Evolutionary conservation across 2,797 vertebrate genomes (phyloP), one percentile per base, ranked within the genome.

Genomic region (Acrocephalus scirpaceus): DNA sequence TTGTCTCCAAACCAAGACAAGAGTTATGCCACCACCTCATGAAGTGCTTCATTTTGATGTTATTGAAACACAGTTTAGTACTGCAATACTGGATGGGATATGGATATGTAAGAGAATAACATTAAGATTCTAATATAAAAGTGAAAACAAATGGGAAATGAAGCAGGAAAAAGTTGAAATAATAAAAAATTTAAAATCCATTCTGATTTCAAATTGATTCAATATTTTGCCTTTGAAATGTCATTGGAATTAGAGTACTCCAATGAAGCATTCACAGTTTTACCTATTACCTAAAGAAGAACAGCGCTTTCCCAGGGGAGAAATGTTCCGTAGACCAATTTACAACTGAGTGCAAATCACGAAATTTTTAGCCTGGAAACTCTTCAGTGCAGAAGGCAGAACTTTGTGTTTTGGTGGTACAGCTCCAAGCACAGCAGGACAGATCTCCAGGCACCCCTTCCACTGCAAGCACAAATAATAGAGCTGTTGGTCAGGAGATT

Each of bases 181-280:
- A 96, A 88, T 94, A 96, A 93, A 95, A 97, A 95, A 90, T 47
- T 93, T 90, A 77, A 95, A 95, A 90, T 95, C 79, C 89, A 95
- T 94, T 96, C 78, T 91, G 82, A 95, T 93, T 92, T 90, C n/a
- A 96, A 96, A 96, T 90, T 64, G 74, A 79, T 92, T 90, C 95
- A 95, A 89, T 95, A 94, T 96, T 96, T 96, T 88, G 88, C 77
- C 96, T 95, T 95, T 93, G 93, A 96, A 94, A 92, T 44, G 51
- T 74, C 94, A 94, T 67, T 94, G 95, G 92, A 96, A 95, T 85
- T 82, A 87, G 88, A 79, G 44, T 27, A 69, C 57, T 82, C 61
- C 78, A 90, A 70, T 90, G 93, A 95, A 92, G 88, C 88, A 74
- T 92, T 93, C 90, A 95, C 42, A 85, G 57, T 94, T 94, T 92